Base-by-base conservation (phyloP, 2,113 vertebrate genomes). In the Balaeniceps rex region DNA sequence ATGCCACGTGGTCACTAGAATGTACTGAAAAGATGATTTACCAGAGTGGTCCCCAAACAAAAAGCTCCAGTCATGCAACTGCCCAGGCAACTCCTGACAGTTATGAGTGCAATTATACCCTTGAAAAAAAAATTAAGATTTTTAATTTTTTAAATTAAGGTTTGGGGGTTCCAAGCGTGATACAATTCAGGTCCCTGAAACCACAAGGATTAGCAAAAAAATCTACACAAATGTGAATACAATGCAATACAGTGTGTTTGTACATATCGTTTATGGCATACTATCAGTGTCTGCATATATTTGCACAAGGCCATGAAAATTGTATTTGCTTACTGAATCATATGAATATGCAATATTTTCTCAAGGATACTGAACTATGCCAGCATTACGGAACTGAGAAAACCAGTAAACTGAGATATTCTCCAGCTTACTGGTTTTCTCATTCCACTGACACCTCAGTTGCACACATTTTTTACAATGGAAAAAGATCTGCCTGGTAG, bases 191-290 rank as follows among this genome's bases (percentile, higher is more conserved):
- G 66, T n/a, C 28, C 28, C 31, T 9, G 0, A 38, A 77, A 61
- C 8, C 44, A 44, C 3, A 47, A 24, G 23, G 26, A 9, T 12
- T 11, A 22, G 14, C 0, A 26, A 34, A 75, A 69, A 82, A 19
- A 19, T 11, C 34, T 26, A 31, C 22, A 7, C 10, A 28, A 23
- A 40, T 15, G 58, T 10, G 28, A 63, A 25, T 7, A 7, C 2
- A 1, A 1, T 22, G 65, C 49, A 47, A 10, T 3, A 10, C 7
- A 33, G 13, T 3, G n/a, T 14, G 40, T 26, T 52, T 23, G 23
- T 21, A 11, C 0, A 0, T 14, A 9, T 24, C 23, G 66, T 58
- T 66, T 42, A 38, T 0, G 6, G n/a, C 1, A 2, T 19, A 8
- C 2, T 0, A 29, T 26, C 40, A 36, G 18, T 6, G 40, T 36